Evolutionary conservation across 35 echinoderm and acorn worm genomes (phyloP).

Genomic region (Hemicentrotus pulcherrimus): DNA sequence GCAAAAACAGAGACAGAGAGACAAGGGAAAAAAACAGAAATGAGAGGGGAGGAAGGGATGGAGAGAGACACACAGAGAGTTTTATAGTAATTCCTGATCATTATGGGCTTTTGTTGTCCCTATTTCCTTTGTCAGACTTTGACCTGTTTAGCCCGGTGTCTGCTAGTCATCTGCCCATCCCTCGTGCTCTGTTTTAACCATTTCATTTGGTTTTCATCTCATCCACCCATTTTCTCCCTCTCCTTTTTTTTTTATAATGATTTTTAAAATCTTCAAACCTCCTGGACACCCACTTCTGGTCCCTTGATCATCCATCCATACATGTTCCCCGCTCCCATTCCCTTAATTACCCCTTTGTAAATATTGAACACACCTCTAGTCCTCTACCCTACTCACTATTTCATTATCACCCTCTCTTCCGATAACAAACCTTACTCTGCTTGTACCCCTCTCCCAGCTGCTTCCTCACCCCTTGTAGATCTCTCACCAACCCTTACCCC

Average conservation of each 20-base stretch:
- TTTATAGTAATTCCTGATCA: background rate
- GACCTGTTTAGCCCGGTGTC: background rate
- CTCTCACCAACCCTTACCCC: background rate
- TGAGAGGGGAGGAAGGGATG: background rate
- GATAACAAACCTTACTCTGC: background rate
- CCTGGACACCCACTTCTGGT: no score
- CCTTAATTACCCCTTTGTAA: no score
- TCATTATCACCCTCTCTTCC: background rate
- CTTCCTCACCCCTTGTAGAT: background rate
- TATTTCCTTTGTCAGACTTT: background rate
- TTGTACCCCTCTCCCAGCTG: background rate
- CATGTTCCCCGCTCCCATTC: no score
- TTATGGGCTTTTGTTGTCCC: background rate
- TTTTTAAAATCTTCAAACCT: no score
- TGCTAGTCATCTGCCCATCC: background rate
- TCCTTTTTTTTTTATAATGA: no score
- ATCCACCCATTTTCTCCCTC: background rate
- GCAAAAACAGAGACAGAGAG: no score
- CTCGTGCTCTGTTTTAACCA: background rate
- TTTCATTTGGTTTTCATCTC: background rate
- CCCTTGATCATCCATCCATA: no score
- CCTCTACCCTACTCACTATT: no score
- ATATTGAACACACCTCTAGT: no score
- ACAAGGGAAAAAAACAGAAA: background rate
- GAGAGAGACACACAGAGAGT: background rate